phyloP scores from a whole-genome alignment of 2,797 vertebrate genomes.

The Melanotaenia trifasciata region DNA sequence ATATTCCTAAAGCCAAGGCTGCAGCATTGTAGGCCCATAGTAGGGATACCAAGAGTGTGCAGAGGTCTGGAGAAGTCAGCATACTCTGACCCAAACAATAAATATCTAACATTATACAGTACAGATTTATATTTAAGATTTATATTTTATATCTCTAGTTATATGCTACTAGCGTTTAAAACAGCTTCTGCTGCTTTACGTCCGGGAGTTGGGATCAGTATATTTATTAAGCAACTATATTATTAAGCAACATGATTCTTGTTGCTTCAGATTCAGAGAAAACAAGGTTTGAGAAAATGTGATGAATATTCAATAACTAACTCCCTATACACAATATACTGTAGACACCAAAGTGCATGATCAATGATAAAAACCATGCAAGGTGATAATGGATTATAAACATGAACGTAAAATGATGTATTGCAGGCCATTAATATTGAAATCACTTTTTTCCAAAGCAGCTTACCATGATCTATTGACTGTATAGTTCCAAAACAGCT shows the following conservation, averaged over 20 bases:
- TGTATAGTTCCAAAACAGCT: constrained; percentile 25
- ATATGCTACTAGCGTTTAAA: not conserved
- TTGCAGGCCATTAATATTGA: constrained; percentile 12
- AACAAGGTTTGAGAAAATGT: not conserved
- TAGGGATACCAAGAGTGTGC: not conserved
- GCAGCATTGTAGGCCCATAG: too few species aligned
- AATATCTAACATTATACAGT: too few species aligned
- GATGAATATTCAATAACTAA: constrained; percentile 2
- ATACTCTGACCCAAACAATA: not conserved
- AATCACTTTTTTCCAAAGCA: constrained; percentile 5
- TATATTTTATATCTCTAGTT: not conserved
- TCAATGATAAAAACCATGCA: constrained; percentile 1
- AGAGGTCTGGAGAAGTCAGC: not conserved
- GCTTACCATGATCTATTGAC: constrained; percentile 15
- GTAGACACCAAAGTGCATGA: not conserved
- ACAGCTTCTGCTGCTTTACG: not conserved
- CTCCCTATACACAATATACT: not conserved
- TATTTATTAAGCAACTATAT: not conserved
- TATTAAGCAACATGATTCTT: not conserved
- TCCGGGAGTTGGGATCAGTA: too few species aligned
- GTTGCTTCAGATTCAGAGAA: not conserved
- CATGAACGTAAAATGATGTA: constrained; percentile 15
- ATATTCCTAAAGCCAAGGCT: too few species aligned
- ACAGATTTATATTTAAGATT: too few species aligned
- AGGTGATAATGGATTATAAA: constrained; percentile 35